Evolutionary conservation across 2,113 vertebrate genomes (phyloP).

Genomic region (Chroicocephalus ridibundus): DNA sequence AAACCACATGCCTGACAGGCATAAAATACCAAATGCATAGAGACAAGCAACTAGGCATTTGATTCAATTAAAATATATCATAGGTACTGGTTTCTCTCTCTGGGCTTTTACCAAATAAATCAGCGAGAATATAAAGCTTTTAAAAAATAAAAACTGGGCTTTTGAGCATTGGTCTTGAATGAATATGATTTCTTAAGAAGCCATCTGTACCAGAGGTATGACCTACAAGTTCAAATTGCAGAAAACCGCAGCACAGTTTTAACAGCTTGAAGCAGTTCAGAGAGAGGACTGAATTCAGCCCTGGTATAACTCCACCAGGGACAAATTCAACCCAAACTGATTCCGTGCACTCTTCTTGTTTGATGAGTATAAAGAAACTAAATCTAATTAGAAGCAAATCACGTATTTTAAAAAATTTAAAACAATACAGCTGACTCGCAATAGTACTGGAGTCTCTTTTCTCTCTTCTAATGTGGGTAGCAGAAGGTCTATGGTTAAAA

Average conservation of each 20-base stretch:
- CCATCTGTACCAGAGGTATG: neutral
- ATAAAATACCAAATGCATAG: neutral
- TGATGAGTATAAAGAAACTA: neutral
- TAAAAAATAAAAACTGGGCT: neutral
- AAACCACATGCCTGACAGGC: neutral
- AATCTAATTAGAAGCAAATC: neutral
- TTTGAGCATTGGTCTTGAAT: neutral
- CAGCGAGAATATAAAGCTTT: neutral
- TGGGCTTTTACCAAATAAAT: neutral
- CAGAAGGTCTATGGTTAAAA: slow-evolving; percentile 55
- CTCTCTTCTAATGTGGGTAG: neutral
- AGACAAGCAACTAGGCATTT: neutral
- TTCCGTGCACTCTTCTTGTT: neutral
- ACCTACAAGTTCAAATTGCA: neutral
- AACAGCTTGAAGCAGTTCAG: neutral
- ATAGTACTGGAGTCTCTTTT: neutral
- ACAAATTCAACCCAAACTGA: neutral
- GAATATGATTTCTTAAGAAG: neutral
- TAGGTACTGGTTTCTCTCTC: neutral
- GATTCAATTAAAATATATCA: neutral
- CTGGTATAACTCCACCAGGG: neutral
- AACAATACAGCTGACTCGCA: slow-evolving; percentile 17
- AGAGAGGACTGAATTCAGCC: neutral
- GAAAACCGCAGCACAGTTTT: neutral
- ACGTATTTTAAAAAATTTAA: neutral